Base-by-base conservation (phyloP, 2,888 invertebrate species). In the Plagodis pulveraria region DNA sequence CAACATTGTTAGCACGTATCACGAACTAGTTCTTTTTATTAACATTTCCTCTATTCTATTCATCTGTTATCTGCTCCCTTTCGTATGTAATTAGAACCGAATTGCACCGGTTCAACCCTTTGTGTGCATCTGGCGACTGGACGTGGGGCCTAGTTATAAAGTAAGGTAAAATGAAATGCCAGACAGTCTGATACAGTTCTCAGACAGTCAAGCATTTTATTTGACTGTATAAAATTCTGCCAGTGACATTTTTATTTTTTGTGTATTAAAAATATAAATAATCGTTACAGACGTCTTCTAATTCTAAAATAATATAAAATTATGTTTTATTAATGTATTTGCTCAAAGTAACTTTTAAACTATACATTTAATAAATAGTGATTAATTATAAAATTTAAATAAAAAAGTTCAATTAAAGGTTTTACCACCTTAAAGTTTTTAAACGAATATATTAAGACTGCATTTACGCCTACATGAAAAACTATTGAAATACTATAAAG, bases 141-240 rank as follows among this genome's bases (percentile, higher is more conserved):
- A 76, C 71, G 62, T 61, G 56, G 67, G 71, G 52, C 70, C 72
- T 73, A 65, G 76, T 82, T 86, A 86, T 83, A 87, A 79, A 78
- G 73, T 75, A 74, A 69, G 63, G 72, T 70, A 66, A 71, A 69
- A 63, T 63, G 65, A 63, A 50, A 59, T 47, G 54, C 45, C 63
- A 57, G 58, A 71, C 84, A 87, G 83, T 86, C 70, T 65, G 63
- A 55, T 34, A 67, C 67, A 56, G 70, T 70, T 72, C 71, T 64
- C 61, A 67, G 67, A 50, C 57, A 72, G 72, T 32, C 65, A 56
- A 74, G 78, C 76, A 60, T 68, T 58, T 49, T 53, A 36, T 56
- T 54, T 46, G 9, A 49, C 57, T 56, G 40, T 36, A 34, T 50
- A 46, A 35, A 22, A 47, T 11, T 6, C 2, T 5, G 5, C 38